A percentile compares a stretch with the other conserved stretches of the same genome.
Conservation (phyloP, 2,888 invertebrate species). For the Colostygia pectinataria region DNA sequence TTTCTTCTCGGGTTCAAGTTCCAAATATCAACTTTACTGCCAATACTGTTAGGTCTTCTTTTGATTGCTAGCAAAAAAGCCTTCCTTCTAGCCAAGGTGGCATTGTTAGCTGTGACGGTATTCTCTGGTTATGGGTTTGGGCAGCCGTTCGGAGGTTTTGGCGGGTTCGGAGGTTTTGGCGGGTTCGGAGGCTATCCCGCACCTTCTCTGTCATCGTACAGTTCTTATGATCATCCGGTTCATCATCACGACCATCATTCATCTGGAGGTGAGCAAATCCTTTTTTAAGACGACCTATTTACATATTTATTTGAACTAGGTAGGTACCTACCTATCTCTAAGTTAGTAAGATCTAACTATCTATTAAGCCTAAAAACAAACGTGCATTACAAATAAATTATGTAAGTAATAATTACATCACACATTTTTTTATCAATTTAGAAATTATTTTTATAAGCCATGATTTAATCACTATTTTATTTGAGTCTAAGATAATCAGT, state of each 20-base stretch:
- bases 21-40: conserved; percentile 88
- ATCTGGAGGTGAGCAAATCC: conserved; percentile 9
- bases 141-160: conserved; percentile 49
- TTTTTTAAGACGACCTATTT: too few relatives aligned
- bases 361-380: too few relatives aligned
- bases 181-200: conserved; percentile 44
- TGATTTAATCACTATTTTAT: too few relatives aligned
- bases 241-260: conserved; percentile 59
- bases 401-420: too few relatives aligned
- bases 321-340: too few relatives aligned
- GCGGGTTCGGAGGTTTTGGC: conserved; percentile 50
- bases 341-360: too few relatives aligned
- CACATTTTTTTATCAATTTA: too few relatives aligned
- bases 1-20: conserved; percentile 91
- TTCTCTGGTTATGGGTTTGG: conserved; percentile 83
- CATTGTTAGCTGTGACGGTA: conserved; percentile 87
- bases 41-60: conserved; percentile 87
- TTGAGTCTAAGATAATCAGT: too few relatives aligned
- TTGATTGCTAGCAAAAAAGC: conserved; percentile 90
- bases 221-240: conserved; percentile 55
- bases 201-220: conserved; percentile 60
- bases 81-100: conserved; percentile 88
- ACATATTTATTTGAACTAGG: too few relatives aligned
- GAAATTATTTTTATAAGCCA: too few relatives aligned
- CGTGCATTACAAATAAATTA: too few relatives aligned